A percentile compares a stretch with the other conserved stretches of the same genome.
These are phyloP conservation scores for Daboia siamensis DNA, from an alignment of 2,113 vertebrate species.

Conservation along the genomic window DNA sequence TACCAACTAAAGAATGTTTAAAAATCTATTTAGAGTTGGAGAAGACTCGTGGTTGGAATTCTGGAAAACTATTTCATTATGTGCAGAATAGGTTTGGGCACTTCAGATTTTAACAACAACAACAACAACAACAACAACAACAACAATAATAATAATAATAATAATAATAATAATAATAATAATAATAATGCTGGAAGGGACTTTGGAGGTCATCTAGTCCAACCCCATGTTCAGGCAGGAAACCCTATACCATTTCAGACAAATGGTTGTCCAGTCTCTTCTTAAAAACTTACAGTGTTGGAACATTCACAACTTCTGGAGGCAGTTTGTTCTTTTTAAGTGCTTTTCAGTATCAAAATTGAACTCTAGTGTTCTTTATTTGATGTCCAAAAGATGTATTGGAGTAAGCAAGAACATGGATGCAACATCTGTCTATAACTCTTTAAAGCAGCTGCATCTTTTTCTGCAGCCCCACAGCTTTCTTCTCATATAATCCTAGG, in stretches of 20 bases:
- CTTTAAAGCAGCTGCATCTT: not conserved
- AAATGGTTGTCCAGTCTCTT: no score
- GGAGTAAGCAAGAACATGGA: not conserved
- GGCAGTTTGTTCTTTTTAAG: no score
- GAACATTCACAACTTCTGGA: no score
- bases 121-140: no score
- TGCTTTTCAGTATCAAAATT: not conserved
- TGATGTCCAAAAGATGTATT: not conserved
- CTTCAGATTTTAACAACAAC: not conserved
- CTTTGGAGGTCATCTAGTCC: no score
- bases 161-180: no score
- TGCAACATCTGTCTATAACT: not conserved
- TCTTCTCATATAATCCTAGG: not conserved
- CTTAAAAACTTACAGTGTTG: no score
- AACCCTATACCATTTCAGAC: no score
- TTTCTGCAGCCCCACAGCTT: not conserved
- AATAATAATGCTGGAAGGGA: no score
- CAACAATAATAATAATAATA: no score
- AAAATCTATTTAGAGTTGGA: not conserved
- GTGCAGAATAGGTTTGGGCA: not conserved
- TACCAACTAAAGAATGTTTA: not conserved
- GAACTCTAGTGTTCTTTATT: not conserved
- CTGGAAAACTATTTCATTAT: not conserved
- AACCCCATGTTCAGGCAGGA: no score
- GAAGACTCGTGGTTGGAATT: not conserved